A percentile compares a stretch with the other conserved stretches of the same genome.
Conservation (phyloP, 2,797 vertebrate genomes). For the Phoebastria nigripes region DNA sequence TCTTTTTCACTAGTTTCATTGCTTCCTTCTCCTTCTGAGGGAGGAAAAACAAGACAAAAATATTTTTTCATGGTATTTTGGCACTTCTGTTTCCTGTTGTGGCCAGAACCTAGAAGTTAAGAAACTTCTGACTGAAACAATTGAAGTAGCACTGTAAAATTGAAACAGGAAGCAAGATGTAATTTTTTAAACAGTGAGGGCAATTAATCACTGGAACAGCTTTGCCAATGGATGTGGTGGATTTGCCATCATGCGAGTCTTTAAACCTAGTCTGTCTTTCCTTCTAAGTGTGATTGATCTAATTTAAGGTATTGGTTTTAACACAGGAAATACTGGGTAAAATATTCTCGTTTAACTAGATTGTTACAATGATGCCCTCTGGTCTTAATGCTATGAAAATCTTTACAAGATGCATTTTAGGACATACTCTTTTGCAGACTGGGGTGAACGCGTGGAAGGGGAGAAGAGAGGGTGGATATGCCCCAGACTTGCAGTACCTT, state of each 20-base stretch:
- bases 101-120: slow-evolving; percentile 38
- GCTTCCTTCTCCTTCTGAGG: slow-evolving; percentile 16
- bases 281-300: neutral
- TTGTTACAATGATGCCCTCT: neutral
- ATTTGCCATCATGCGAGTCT: neutral
- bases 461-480: neutral
- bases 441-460: neutral
- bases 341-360: neutral
- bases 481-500: neutral
- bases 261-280: neutral
- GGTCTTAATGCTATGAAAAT: neutral
- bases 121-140: slow-evolving; percentile 44
- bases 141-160: slow-evolving; percentile 27
- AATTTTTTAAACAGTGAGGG: slow-evolving; percentile 5
- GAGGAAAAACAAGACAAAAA: slow-evolving; percentile 27
- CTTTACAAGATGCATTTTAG: neutral
- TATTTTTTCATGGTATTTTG: slow-evolving; percentile 41
- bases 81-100: slow-evolving; percentile 59
- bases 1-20: slow-evolving; percentile 8
- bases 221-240: neutral
- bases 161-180: slow-evolving; percentile 43
- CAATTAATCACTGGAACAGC: slow-evolving; percentile 24
- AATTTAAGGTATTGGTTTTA: neutral
- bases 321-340: neutral
- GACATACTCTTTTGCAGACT: neutral